phyloP scores from a whole-genome alignment of 2,888 invertebrate species.

The Odontothrips loti region DNA sequence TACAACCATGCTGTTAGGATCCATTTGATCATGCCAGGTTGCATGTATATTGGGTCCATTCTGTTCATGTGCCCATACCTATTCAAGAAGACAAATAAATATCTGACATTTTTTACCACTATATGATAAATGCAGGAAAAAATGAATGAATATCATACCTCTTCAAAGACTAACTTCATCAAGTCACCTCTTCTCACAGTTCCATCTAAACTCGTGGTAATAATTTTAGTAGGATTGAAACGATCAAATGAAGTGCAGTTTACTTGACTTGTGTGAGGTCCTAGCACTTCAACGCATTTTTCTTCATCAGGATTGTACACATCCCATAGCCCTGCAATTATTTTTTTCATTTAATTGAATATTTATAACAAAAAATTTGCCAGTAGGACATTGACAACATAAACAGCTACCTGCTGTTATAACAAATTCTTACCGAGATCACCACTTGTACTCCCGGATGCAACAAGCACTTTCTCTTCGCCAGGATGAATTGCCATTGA shows the following conservation, averaged over 20 bases:
- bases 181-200: constrained; percentile 46
- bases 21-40: constrained; percentile 42
- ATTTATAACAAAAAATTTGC: no score
- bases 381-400: neutral
- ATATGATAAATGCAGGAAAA: constrained; percentile 7
- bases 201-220: constrained; percentile 47
- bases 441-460: constrained; percentile 47
- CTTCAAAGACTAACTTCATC: constrained; percentile 43
- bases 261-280: constrained; percentile 44
- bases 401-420: no score
- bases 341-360: neutral
- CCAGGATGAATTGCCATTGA: constrained; percentile 46
- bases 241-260: constrained; percentile 44
- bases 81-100: constrained; percentile 27
- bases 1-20: constrained; percentile 43
- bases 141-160: constrained; percentile 40
- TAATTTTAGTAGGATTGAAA: constrained; percentile 40
- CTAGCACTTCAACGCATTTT: constrained; percentile 42
- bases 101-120: neutral
- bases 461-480: constrained; percentile 42
- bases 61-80: constrained; percentile 44
- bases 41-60: constrained; percentile 39
- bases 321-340: constrained; percentile 40
- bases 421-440: constrained; percentile 42
- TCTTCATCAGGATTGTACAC: constrained; percentile 36